Conservation (phyloP, 2,797 vertebrate genomes). For the Chaetodon trifasciatus region DNA sequence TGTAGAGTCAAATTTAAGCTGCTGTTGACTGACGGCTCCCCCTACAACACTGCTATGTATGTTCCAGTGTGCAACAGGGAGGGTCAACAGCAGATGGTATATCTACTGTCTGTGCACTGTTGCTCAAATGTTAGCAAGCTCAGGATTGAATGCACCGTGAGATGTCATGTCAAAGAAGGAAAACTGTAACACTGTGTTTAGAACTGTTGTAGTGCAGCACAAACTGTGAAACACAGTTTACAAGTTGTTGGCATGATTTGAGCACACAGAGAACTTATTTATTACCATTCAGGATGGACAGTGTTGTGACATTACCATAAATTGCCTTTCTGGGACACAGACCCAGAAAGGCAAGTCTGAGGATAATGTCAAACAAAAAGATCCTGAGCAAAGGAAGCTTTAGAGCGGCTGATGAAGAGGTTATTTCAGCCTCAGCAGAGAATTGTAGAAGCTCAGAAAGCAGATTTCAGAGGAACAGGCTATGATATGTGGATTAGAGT, state of each 20-base stretch:
- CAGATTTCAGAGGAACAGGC: slow-evolving; percentile 19
- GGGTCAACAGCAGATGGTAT: slow-evolving; percentile 54
- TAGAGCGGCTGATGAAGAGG: slow-evolving; percentile 4
- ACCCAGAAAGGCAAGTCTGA: not conserved
- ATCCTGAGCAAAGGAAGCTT: not conserved
- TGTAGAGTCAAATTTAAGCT: slow-evolving; percentile 59
- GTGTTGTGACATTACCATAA: slow-evolving; percentile 6
- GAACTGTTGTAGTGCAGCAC: not conserved
- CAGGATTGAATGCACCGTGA: slow-evolving; percentile 7
- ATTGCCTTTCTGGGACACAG: not conserved
- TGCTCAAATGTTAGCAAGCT: slow-evolving; percentile 33
- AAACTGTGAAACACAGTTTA: slow-evolving; percentile 11
- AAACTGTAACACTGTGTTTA: slow-evolving; percentile 19
- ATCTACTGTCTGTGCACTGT: slow-evolving; percentile 38
- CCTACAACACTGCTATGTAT: slow-evolving; percentile 41
- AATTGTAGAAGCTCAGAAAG: not conserved
- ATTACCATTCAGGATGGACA: not conserved
- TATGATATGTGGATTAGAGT: slow-evolving; percentile 21
- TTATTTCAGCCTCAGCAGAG: slow-evolving; percentile 3
- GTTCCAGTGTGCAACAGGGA: slow-evolving; percentile 48
- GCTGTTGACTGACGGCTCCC: slow-evolving; percentile 64
- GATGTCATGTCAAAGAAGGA: slow-evolving; percentile 17
- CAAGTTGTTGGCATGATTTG: not conserved
- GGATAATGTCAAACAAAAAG: slow-evolving; percentile 9
- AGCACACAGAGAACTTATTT: not conserved